phyloP scores from a whole-genome alignment of 2,113 vertebrate genomes.

The Tragelaphus imberbis region DNA sequence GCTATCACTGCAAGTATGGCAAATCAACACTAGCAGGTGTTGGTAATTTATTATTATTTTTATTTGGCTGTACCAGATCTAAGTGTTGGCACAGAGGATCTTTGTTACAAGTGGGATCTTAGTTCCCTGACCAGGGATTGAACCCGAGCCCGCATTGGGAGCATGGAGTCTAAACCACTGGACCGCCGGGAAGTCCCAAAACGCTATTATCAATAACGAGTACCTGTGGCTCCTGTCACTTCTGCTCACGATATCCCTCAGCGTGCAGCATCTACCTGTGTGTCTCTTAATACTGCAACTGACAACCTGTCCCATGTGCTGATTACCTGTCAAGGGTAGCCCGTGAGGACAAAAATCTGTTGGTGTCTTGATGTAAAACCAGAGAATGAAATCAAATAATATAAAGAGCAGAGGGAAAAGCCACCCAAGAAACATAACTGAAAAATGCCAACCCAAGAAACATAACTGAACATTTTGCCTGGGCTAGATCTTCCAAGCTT shows the following conservation, averaged over 20 bases:
- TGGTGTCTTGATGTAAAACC: neutral
- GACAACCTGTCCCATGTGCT: neutral
- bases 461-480: neutral
- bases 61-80: neutral
- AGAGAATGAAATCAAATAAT: neutral
- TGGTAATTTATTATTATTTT: neutral
- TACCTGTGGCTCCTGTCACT: neutral
- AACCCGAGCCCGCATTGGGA: neutral
- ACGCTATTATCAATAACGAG: neutral
- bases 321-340: neutral
- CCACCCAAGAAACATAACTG: neutral
- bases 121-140: neutral
- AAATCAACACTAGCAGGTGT: neutral
- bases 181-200: neutral
- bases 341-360: neutral
- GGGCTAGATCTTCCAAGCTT: neutral
- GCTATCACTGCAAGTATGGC: neutral
- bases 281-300: neutral
- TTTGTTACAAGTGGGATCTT: neutral
- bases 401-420: neutral
- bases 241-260: neutral
- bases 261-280: too few species aligned
- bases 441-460: neutral
- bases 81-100: neutral
- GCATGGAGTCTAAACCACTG: neutral